Percentiles rank a stretch among this genome's conserved stretches.
Conservation (phyloP, 2,113 vertebrate genomes). For the Galemys pyrenaicus region DNA sequence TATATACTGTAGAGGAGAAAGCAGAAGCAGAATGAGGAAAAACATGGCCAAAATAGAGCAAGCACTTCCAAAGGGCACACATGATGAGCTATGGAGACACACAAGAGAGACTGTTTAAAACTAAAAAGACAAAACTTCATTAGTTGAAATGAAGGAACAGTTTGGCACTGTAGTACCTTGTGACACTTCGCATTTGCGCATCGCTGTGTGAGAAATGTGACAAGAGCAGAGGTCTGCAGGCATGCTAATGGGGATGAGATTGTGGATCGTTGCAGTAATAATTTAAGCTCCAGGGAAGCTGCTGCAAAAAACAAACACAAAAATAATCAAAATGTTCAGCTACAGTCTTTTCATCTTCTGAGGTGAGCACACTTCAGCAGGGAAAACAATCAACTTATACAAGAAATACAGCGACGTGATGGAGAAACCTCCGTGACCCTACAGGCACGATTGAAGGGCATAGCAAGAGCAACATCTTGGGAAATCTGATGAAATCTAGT, state of each 20-base stretch:
- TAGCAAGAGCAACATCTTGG: neutral
- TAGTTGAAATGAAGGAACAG: neutral
- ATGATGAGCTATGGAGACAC: neutral
- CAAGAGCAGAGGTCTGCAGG: neutral
- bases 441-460: neutral
- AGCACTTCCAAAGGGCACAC: neutral
- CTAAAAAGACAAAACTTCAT: neutral
- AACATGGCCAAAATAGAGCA: neutral
- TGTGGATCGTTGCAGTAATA: neutral
- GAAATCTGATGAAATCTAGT: neutral
- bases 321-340: conserved; percentile 16
- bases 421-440: neutral
- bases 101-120: neutral
- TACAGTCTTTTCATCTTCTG: neutral
- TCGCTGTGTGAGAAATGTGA: neutral
- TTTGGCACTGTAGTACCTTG: neutral
- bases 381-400: neutral
- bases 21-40: neutral
- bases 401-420: neutral
- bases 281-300: neutral
- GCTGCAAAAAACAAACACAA: neutral
- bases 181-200: neutral
- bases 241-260: neutral
- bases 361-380: neutral
- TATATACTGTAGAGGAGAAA: neutral